Evolutionary conservation across 2,888 invertebrate genomes (phyloP), one percentile per base, ranked within the genome.

Genomic region (Agonopterix alstromeriana): DNA sequence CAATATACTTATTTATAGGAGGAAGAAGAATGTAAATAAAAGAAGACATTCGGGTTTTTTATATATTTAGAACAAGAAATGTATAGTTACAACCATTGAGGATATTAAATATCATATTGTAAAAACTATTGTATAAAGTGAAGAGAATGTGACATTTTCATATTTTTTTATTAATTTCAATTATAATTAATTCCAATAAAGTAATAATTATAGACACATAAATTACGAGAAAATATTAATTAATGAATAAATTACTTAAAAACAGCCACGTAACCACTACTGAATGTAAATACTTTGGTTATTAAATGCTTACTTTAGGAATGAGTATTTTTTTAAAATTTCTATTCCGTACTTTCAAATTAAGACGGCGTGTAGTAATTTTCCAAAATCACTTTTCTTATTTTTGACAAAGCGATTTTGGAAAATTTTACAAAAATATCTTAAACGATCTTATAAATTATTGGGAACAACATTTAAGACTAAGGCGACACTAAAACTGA

Each of bases 51-150:
- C 69, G 70, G 80, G 77, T 80, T 85, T 83, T 87, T 86, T 86
- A 89, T 89, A 89, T 89, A 89, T 89, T 89, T 89, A 89, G 89
- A 89, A 89, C 89, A 89, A 89, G 89, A 89, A 89, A 89, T 89
- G 89, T 89, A 89, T 89, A 88, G 85, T 88, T 89, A 89, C 89
- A 89, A 89, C 89, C 89, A 89, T 89, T 80, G 89, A 89, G 85
- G 89, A 89, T 89, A 89, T 89, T 88, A 87, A 85, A 89, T 89
- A 89, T 89, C 89, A 81, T 89, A 89, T 89, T 87, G 86, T 88
- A 88, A 87, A 87, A 88, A 84, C 88, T 89, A 89, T 89, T 89
- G 89, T 89, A 88, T 83, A 87, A 86, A 86, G 84, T 86, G 88
- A 88, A 85, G 85, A 85, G 81, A 85, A 83, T 86, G 87, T 82